Evolutionary conservation across 2,888 invertebrate genomes (phyloP).

Genomic region (Amphipoea lucens): DNA sequence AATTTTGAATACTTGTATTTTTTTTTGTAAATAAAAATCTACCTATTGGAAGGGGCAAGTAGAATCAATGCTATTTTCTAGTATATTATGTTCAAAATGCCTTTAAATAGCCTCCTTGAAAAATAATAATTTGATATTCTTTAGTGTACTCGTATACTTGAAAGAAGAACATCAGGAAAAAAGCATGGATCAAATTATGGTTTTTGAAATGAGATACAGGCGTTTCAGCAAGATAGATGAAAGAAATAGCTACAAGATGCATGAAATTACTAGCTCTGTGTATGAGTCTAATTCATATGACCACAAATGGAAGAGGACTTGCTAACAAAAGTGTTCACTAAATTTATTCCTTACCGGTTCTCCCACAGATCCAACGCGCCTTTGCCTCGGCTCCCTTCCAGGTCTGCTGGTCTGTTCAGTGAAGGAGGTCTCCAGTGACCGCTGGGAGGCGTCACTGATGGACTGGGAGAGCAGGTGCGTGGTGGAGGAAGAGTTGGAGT

Average conservation of each 20-base stretch:
- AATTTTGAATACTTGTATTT: too few relatives aligned
- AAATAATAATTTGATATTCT: not conserved
- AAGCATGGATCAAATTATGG: not conserved
- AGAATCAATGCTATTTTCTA: not conserved
- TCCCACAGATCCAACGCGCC: constrained; percentile 80
- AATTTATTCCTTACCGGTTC: constrained; percentile 74
- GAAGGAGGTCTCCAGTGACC: constrained; percentile 84
- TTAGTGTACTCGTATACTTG: not conserved
- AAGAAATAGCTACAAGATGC: not conserved
- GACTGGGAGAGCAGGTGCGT: constrained; percentile 86
- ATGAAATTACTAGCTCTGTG: not conserved
- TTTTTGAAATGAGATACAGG: not conserved
- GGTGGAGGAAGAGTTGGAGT: constrained; percentile 85
- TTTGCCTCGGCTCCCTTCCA: constrained; percentile 72
- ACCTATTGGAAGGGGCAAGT: not conserved
- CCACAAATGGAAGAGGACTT: not conserved
- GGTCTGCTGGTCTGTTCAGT: constrained; percentile 74
- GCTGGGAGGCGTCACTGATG: constrained; percentile 80
- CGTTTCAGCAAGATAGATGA: not conserved
- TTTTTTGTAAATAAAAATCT: too few relatives aligned
- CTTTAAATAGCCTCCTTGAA: not conserved
- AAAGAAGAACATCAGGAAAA: not conserved
- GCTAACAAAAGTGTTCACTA: too few relatives aligned
- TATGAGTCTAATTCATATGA: not conserved
- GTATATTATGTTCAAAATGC: not conserved